Evolutionary conservation across 1,140 invertebrate species (phyloP), one percentile per base, ranked within the genome.

Genomic region (Drosophila ercepeae): DNA sequence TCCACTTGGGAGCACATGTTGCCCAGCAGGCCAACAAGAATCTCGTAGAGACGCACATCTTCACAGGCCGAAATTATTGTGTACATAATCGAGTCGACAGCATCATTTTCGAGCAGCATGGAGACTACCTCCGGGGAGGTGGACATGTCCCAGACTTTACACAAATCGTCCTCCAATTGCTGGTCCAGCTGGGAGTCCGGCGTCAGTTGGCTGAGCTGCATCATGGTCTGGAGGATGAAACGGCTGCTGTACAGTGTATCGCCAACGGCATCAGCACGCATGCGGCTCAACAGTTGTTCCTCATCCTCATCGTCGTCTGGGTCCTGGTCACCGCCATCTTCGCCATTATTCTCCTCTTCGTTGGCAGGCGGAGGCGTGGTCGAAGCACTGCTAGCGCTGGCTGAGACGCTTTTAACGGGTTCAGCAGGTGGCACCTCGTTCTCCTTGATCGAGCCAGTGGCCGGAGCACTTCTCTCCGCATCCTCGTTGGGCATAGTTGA

Each of bases 91-190:
- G 96, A 88, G 44, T 94, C 92, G 7, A 95, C 91, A 67, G 94
- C 93, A 50, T 95, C 92, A 64, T 95, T 92, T 72, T 94, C 92
- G 49, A 95, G 86, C 3, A 96, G 91, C 79, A 94, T 94, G n/a
- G 93, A 64, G 1, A 94, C 94, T 2, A 96, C 93, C 78, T 96
- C 95, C 75, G 93, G 92, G 61, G 96, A 94, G 0, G 94, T 90
- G 7, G 95, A 95, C 94, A 96, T 96, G 71, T 97, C 95, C 96
- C 95, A 97, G 1, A 97, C 78, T 16, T 93, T 93, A 76, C 95
- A 96, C 4, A 96, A 91, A 61, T 96, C 94, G 11, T 93, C 92
- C 92, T 96, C 95, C 16, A 95, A 34, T 11, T 92, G 83, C 68
- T 92, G 89, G 2, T 92, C 75, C 9, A 92, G 78, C 13, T 92